These are phyloP conservation scores for Amphimedon queenslandica DNA, from an alignment of 37 sponge, comb jelly and placozoan genomes.

Conservation along the genomic window DNA sequence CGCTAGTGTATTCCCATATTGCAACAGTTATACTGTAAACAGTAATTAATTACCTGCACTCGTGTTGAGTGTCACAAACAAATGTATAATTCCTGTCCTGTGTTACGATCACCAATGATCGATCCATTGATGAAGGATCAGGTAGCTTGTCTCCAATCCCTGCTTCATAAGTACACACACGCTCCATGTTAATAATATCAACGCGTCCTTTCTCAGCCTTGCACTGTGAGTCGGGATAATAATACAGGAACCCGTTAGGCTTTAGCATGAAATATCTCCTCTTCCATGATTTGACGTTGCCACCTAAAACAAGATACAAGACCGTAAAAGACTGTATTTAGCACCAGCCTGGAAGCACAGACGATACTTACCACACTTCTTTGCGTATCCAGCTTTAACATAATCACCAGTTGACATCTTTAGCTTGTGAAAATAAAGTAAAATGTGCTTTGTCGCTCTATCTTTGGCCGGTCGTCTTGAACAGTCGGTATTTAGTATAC, in stretches of 20 bases:
- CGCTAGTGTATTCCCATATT: too few relatives aligned
- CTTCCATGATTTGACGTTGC: slow-evolving; percentile 47
- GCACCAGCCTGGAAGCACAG: not conserved
- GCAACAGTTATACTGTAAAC: slow-evolving; percentile 1
- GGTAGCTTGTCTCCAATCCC: slow-evolving; percentile 14
- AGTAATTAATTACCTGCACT: slow-evolving; percentile 21
- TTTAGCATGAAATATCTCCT: slow-evolving; percentile 52
- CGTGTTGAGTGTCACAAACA: slow-evolving; percentile 34
- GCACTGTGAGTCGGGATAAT: slow-evolving; percentile 20
- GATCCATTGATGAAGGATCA: not conserved
- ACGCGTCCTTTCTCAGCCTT: slow-evolving; percentile 52
- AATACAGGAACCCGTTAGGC: slow-evolving; percentile 57
- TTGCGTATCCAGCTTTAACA: slow-evolving; percentile 20
- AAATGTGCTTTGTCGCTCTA: too few relatives aligned
- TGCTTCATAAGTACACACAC: not conserved
- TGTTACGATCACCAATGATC: slow-evolving; percentile 35
- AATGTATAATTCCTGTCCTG: slow-evolving; percentile 40
- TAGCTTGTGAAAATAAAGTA: too few relatives aligned
- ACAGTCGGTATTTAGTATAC: not conserved
- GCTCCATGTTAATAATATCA: slow-evolving; percentile 29
- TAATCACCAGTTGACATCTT: not conserved
- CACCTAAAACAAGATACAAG: slow-evolving; percentile 15
- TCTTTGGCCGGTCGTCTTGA: too few relatives aligned
- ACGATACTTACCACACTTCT: slow-evolving; percentile 51
- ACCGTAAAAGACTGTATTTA: not conserved